Percentiles rank a stretch among this genome's conserved stretches.
Conservation (phyloP, 2,888 invertebrate species). For the Harpagoxenus sublaevis region DNA sequence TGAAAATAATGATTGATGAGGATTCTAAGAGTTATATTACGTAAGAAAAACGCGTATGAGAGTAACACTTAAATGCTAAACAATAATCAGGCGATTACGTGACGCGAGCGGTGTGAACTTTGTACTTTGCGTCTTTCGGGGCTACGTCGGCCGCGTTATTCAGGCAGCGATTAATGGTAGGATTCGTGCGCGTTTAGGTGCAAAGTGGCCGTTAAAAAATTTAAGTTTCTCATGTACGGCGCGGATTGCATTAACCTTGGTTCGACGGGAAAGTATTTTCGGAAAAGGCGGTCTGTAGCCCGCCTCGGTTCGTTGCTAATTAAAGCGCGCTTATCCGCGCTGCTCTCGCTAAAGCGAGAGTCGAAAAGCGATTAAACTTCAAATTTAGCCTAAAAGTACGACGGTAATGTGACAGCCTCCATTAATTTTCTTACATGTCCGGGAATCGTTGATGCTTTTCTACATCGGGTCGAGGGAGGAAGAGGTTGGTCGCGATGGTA, state of each 20-base stretch:
- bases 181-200: slow-evolving; percentile 17
- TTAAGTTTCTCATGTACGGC: slow-evolving; percentile 35
- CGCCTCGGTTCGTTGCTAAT: slow-evolving; percentile 58
- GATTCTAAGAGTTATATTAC: neutral
- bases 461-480: slow-evolving; percentile 7
- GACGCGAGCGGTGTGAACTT: slow-evolving; percentile 31
- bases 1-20: slow-evolving; percentile 12
- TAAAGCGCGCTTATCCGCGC: slow-evolving; percentile 59
- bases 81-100: slow-evolving; percentile 25
- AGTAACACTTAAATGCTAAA: slow-evolving; percentile 13
- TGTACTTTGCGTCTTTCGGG: slow-evolving; percentile 20
- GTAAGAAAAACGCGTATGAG: neutral
- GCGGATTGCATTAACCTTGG: slow-evolving; percentile 65
- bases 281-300: slow-evolving; percentile 41
- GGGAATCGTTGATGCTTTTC: slow-evolving; percentile 61
- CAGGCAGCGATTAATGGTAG: slow-evolving; percentile 21
- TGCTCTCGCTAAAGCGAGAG: slow-evolving; percentile 52
- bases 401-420: slow-evolving; percentile 60
- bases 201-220: slow-evolving; percentile 49
- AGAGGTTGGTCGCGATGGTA: slow-evolving; percentile 55
- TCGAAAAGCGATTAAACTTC: slow-evolving; percentile 61
- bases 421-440: slow-evolving; percentile 60
- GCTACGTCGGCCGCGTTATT: slow-evolving; percentile 19
- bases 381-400: slow-evolving; percentile 61
- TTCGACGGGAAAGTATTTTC: slow-evolving; percentile 63